phyloP scores from a whole-genome alignment of 2,797 vertebrate genomes.

The Phrynocephalus guinanensis region DNA sequence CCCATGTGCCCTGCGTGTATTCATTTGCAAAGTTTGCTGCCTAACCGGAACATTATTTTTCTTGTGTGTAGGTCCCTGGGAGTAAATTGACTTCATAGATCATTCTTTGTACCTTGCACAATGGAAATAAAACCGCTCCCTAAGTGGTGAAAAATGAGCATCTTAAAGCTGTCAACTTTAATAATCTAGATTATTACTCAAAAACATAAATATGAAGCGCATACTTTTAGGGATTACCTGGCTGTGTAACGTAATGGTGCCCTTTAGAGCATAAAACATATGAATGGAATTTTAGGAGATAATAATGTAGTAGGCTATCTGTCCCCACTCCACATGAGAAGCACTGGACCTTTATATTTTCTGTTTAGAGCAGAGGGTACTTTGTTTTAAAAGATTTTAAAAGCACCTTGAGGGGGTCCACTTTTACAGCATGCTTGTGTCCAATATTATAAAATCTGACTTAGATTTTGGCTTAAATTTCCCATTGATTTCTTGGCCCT shows the following conservation, averaged over 20 bases:
- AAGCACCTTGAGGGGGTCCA: neutral
- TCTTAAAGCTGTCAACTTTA: constrained; percentile 65
- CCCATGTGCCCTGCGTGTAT: neutral
- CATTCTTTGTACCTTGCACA: constrained; percentile 43
- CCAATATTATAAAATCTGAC: constrained; percentile 4
- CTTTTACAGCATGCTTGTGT: constrained; percentile 15
- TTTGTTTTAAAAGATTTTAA: constrained; percentile 39
- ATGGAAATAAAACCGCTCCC: constrained; percentile 47
- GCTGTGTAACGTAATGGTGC: constrained; percentile 28
- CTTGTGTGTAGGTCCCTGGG: accelerated
- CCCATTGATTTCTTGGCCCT: too few species aligned
- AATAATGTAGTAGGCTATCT: constrained; percentile 15
- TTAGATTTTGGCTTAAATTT: too few species aligned
- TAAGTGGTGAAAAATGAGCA: constrained; percentile 66
- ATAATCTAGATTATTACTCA: constrained; percentile 69
- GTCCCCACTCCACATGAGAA: constrained; percentile 27
- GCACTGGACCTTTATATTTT: neutral
- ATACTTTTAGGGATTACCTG: constrained; percentile 59
- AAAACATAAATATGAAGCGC: constrained; percentile 49
- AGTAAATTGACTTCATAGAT: constrained; percentile 29
- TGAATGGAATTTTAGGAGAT: constrained; percentile 25
- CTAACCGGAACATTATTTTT: neutral
- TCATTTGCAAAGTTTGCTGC: constrained; percentile 25
- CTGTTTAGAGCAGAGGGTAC: constrained; percentile 19
- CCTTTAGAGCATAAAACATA: constrained; percentile 6